Percentiles rank a stretch among this genome's conserved stretches.
These are phyloP conservation scores for Pseudomyrmex flavicornis DNA, from an alignment of 1,140 invertebrate species.

Conservation along the genomic window DNA sequence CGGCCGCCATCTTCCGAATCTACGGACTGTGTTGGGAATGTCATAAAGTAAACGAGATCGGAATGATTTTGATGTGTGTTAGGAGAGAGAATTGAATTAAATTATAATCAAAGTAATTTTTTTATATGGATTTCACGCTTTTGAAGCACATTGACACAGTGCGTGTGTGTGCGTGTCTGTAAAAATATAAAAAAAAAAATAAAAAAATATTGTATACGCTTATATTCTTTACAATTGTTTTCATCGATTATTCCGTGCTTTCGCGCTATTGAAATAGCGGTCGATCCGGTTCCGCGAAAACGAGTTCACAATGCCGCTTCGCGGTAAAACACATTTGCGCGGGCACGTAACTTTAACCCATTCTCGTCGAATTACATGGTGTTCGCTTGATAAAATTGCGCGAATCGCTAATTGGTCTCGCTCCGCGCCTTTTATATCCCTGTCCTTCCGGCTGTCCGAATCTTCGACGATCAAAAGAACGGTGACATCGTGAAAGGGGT, in stretches of 20 bases:
- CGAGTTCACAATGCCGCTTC: conserved; percentile 2
- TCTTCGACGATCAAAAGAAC: conserved; percentile 42
- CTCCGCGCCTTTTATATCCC: conserved; percentile 38
- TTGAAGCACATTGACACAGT: no score
- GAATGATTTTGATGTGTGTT: neutral
- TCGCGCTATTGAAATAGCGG: conserved; percentile 27
- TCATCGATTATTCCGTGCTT: neutral
- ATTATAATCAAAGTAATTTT: neutral
- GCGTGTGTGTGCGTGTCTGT: no score
- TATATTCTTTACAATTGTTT: neutral
- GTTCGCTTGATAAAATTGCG: conserved; percentile 59
- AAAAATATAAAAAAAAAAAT: neutral
- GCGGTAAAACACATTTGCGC: conserved; percentile 5
- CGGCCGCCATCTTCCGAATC: neutral
- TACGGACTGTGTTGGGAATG: neutral
- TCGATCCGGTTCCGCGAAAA: conserved; percentile 18
- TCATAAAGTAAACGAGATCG: conserved; percentile 7
- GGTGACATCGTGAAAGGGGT: conserved; percentile 23
- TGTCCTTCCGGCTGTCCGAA: conserved; percentile 40
- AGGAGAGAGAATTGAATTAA: neutral
- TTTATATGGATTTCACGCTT: neutral
- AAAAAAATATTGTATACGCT: neutral
- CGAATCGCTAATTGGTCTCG: conserved; percentile 67
- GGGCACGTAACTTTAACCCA: neutral
- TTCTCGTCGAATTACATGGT: conserved; percentile 26